Conservation (phyloP, 2,888 invertebrate species). For the Atrina japonica region DNA sequence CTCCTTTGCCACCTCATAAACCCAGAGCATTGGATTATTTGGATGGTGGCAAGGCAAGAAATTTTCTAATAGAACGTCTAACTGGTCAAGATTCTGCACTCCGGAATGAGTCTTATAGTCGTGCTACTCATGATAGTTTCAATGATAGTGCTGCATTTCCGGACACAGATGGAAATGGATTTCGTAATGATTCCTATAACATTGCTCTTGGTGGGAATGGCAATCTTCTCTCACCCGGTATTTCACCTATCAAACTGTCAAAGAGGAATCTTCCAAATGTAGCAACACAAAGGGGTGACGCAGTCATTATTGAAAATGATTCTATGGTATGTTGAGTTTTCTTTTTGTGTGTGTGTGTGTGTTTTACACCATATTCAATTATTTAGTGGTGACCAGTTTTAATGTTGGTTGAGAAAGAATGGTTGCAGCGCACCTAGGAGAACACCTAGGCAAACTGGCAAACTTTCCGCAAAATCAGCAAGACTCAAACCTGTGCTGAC, state of each 20-base stretch:
- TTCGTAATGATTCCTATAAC: slow-evolving; percentile 19
- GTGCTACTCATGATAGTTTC: slow-evolving; percentile 84
- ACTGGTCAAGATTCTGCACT: slow-evolving; percentile 77
- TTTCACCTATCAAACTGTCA: slow-evolving; percentile 33
- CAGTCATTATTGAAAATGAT: slow-evolving; percentile 83
- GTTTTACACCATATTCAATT: background rate
- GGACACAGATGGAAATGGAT: slow-evolving; percentile 23
- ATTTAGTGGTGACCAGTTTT: background rate
- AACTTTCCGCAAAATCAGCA: too few relatives aligned
- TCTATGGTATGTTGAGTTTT: slow-evolving; percentile 31
- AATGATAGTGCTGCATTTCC: slow-evolving; percentile 50
- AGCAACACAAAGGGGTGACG: too few relatives aligned
- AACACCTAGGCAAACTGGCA: too few relatives aligned
- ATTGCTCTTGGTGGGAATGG: slow-evolving; percentile 21
- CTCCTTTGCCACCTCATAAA: slow-evolving; percentile 53
- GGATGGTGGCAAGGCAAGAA: slow-evolving; percentile 35
- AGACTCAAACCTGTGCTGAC: too few relatives aligned
- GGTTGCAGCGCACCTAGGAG: background rate
- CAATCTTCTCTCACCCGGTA: slow-evolving; percentile 35
- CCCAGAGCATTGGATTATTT: slow-evolving; percentile 16
- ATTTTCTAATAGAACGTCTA: slow-evolving; percentile 39
- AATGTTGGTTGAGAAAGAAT: background rate
- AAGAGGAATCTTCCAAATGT: slow-evolving; percentile 54
- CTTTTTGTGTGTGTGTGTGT: background rate
- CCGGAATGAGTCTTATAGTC: slow-evolving; percentile 94